phyloP scores from a whole-genome alignment of 2,888 invertebrate species.

The Bellardia pandia region DNA sequence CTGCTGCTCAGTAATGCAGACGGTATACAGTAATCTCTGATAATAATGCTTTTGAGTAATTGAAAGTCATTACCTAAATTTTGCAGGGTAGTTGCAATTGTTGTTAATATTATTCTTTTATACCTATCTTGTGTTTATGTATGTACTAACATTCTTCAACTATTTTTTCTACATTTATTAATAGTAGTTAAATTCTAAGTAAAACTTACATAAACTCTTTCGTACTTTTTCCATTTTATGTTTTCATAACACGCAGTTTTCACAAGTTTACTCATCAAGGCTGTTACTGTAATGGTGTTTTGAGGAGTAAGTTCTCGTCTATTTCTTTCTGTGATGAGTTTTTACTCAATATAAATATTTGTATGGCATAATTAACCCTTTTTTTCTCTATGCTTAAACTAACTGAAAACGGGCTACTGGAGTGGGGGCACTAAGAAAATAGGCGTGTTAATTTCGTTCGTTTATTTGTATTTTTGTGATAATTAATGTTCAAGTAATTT shows the following conservation, averaged over 20 bases:
- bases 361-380: slow-evolving; percentile 70
- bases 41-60: too few species aligned
- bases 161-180: too few species aligned
- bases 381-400: background rate
- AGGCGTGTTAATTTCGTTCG: slow-evolving; percentile 62
- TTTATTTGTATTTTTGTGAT: slow-evolving; percentile 30
- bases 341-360: slow-evolving; percentile 39
- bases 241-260: slow-evolving; percentile 53
- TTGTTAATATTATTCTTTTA: background rate
- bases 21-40: too few species aligned
- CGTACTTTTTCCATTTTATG: slow-evolving; percentile 45
- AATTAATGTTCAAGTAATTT: slow-evolving; percentile 45
- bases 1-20: too few species aligned
- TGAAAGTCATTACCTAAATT: too few species aligned
- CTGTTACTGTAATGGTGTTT: background rate
- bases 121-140: too few species aligned
- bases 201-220: background rate
- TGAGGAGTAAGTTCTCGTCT: background rate
- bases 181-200: background rate
- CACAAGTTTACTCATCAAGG: slow-evolving; percentile 7
- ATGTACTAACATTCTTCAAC: too few species aligned
- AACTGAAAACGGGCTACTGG: background rate
- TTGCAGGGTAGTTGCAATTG: too few species aligned
- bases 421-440: slow-evolving; percentile 32
- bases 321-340: background rate